Conservation (phyloP, 1,140 invertebrate species). For the Megalopta genalis region DNA sequence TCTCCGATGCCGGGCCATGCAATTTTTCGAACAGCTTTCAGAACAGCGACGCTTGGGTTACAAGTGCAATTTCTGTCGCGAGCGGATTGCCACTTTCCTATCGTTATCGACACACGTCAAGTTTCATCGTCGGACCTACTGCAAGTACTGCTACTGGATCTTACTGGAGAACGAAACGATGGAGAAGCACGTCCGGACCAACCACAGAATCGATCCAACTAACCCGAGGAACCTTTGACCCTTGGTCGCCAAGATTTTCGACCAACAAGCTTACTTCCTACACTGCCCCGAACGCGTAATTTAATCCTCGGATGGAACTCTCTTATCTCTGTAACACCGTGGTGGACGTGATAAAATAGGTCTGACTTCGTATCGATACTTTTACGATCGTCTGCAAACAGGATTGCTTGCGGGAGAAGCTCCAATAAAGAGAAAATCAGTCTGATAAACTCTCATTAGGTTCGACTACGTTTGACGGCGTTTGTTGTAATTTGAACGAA, state of each 20-base stretch:
- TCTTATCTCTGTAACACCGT: too few species aligned
- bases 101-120: conserved; percentile 71
- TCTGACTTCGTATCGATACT: too few species aligned
- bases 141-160: conserved; percentile 69
- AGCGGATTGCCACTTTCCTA: conserved; percentile 63
- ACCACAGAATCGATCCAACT: conserved; percentile 19
- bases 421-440: too few species aligned
- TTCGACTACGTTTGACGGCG: too few species aligned
- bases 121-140: conserved; percentile 63
- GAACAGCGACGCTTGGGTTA: conserved; percentile 52
- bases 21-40: conserved; percentile 31
- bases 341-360: too few species aligned
- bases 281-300: too few species aligned
- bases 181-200: conserved; percentile 52
- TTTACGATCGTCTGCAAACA: too few species aligned
- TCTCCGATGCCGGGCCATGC: neutral
- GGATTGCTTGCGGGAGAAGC: too few species aligned
- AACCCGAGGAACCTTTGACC: neutral
- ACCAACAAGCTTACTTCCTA: neutral
- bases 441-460: too few species aligned
- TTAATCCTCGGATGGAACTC: too few species aligned
- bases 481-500: too few species aligned
- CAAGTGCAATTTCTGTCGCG: conserved; percentile 66
- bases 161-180: conserved; percentile 62
- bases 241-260: neutral